These are phyloP conservation scores for Heliothis subflexa DNA, from an alignment of 1,140 invertebrate species.

Conservation along the genomic window DNA sequence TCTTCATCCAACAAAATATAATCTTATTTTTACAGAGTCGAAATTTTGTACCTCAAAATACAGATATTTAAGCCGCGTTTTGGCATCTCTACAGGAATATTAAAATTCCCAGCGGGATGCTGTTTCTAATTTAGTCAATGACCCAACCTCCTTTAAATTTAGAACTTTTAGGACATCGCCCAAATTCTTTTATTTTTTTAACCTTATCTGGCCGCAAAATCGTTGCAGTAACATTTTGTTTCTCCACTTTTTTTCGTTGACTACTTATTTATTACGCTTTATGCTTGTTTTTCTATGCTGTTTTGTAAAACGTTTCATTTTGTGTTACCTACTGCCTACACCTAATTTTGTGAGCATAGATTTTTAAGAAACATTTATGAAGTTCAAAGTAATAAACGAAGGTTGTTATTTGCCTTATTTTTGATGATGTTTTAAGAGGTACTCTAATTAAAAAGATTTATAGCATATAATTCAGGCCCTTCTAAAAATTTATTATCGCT, in stretches of 20 bases:
- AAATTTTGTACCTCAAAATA: neutral
- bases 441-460: constrained; percentile 26
- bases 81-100: constrained; percentile 22
- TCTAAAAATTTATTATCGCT: constrained; percentile 53
- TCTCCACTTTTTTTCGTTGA: neutral
- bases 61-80: neutral
- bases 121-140: constrained; percentile 36
- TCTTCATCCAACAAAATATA: neutral
- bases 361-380: too few species aligned
- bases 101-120: constrained; percentile 32
- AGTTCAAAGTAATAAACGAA: too few species aligned
- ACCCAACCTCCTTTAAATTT: constrained; percentile 33
- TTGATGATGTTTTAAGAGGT: neutral
- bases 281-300: neutral
- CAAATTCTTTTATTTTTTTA: constrained; percentile 8
- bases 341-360: too few species aligned
- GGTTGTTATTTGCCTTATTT: neutral
- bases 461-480: constrained; percentile 10
- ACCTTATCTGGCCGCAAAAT: neutral
- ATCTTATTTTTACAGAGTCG: neutral
- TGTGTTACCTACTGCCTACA: neutral
- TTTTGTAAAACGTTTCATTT: neutral
- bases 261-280: neutral
- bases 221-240: neutral
- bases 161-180: neutral